Evolutionary conservation across 2,888 invertebrate species (phyloP).

Genomic region (Nasonia oneida): DNA sequence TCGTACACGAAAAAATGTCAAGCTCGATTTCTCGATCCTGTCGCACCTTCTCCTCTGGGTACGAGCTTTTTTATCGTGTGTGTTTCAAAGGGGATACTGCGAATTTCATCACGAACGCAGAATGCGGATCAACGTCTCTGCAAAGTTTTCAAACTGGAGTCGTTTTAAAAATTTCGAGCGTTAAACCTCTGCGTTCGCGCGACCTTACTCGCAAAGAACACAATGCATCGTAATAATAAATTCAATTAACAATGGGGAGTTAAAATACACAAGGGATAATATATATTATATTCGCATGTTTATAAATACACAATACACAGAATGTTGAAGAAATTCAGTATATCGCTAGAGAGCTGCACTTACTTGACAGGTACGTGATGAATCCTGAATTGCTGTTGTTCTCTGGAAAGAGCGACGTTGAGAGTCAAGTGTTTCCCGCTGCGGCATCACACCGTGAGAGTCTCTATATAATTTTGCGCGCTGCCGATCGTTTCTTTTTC

Average conservation of each 20-base stretch:
- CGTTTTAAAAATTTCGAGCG: not conserved
- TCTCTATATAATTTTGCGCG: constrained; percentile 52
- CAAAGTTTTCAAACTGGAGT: not conserved
- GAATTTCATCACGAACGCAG: not conserved
- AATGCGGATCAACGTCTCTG: not conserved
- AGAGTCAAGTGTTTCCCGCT: constrained; percentile 72
- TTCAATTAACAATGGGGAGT: not conserved
- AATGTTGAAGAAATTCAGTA: not conserved
- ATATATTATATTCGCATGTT: not conserved
- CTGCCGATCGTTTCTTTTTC: constrained; percentile 4
- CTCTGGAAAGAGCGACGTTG: constrained; percentile 77
- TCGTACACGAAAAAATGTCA: constrained; percentile 22
- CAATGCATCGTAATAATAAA: not conserved
- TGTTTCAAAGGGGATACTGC: not conserved
- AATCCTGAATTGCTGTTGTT: constrained; percentile 78
- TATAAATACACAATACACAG: not conserved
- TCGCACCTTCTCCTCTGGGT: not conserved
- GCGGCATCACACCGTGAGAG: constrained; percentile 66
- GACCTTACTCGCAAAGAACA: not conserved
- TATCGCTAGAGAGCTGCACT: constrained; percentile 65
- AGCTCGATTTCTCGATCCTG: constrained; percentile 52
- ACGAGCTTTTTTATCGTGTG: not conserved
- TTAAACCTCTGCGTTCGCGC: not conserved
- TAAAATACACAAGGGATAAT: no score
- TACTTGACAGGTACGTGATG: constrained; percentile 79